Evolutionary conservation across 1,140 invertebrate species (phyloP).

Genomic region (Olivierus martensii): DNA sequence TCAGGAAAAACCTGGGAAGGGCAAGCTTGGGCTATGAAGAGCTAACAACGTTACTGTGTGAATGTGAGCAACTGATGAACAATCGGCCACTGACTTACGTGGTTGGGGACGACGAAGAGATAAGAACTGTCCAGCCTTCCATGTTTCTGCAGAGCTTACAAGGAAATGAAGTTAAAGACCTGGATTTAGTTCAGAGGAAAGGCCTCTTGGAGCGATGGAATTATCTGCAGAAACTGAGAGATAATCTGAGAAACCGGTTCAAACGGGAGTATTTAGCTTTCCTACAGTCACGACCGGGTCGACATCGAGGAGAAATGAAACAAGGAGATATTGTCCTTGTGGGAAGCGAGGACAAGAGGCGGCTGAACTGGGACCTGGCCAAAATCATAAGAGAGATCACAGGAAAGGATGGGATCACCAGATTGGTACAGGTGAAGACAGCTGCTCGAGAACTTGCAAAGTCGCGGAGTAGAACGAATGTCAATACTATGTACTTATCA

Average conservation of each 20-base stretch:
- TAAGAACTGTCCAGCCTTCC: background rate
- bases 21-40: background rate
- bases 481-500: too few relatives aligned
- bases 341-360: too few relatives aligned
- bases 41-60: background rate
- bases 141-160: conserved; percentile 1
- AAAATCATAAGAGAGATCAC: too few relatives aligned
- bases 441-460: too few relatives aligned
- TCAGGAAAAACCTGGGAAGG: background rate
- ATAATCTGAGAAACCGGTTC: conserved; percentile 1
- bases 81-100: conserved; percentile 1
- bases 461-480: too few relatives aligned
- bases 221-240: background rate
- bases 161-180: background rate
- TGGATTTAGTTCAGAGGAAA: background rate
- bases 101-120: background rate
- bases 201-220: background rate
- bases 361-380: too few relatives aligned
- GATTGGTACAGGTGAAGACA: too few relatives aligned
- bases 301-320: too few relatives aligned
- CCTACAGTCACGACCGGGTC: too few relatives aligned
- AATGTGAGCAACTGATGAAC: conserved; percentile 5
- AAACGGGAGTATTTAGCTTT: conserved; percentile 3
- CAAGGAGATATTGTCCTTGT: too few relatives aligned
- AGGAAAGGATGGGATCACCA: too few relatives aligned